phyloP scores from a whole-genome alignment of 2,888 invertebrate genomes.

The Amphiduros pacificus region DNA sequence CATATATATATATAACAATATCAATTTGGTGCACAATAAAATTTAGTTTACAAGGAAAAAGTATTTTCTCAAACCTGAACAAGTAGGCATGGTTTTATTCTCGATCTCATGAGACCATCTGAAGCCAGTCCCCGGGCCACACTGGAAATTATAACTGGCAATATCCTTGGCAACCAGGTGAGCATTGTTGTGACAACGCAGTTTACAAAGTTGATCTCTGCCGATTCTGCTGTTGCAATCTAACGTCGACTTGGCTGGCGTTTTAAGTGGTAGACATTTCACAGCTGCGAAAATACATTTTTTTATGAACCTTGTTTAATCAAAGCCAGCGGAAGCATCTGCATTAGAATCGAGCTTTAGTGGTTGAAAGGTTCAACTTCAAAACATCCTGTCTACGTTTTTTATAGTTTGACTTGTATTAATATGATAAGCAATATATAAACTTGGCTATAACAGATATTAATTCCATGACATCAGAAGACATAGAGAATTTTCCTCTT shows the following conservation, averaged over 20 bases:
- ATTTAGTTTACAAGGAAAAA: not conserved
- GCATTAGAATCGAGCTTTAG: no score
- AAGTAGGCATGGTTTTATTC: conserved; percentile 43
- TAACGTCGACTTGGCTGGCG: conserved; percentile 39
- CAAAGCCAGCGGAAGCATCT: no score
- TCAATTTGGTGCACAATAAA: no score
- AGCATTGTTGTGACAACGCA: conserved; percentile 37
- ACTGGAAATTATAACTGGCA: conserved; percentile 19
- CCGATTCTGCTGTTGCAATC: conserved; percentile 35
- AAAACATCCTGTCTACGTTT: no score
- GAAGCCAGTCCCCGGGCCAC: conserved; percentile 45
- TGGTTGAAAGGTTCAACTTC: no score
- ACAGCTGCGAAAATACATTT: conserved; percentile 27
- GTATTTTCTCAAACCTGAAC: conserved; percentile 41
- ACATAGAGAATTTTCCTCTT: no score
- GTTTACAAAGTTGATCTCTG: conserved; percentile 38
- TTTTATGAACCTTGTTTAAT: no score
- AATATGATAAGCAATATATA: no score
- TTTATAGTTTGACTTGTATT: no score
- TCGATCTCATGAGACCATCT: conserved; percentile 45
- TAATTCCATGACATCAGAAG: no score
- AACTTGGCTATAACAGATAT: no score
- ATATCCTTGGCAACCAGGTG: conserved; percentile 26
- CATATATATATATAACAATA: not conserved
- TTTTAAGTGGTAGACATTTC: conserved; percentile 33